These are phyloP conservation scores for Eidolon dupreanum DNA, from an alignment of 2,797 vertebrate genomes.

Conservation along the genomic window DNA sequence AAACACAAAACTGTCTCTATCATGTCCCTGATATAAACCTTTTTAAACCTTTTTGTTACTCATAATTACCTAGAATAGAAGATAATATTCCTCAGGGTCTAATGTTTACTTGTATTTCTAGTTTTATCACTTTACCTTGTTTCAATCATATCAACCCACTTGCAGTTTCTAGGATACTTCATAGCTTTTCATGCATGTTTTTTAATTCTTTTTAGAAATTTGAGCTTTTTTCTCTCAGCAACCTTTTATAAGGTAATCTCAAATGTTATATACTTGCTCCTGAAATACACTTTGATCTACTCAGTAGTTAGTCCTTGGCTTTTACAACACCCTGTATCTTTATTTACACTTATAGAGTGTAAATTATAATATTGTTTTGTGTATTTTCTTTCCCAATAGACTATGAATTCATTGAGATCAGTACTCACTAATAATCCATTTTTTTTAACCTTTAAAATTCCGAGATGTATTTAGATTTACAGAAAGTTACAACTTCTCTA, in stretches of 20 bases:
- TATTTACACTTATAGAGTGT: background rate
- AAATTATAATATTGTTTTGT: background rate
- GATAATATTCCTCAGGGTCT: background rate
- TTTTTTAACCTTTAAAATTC: background rate
- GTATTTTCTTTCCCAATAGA: background rate
- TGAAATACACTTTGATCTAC: background rate
- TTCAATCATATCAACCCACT: background rate
- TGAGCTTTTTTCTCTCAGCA: background rate
- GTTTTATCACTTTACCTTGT: background rate
- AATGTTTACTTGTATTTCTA: background rate
- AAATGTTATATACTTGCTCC: background rate
- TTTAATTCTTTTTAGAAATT: background rate
- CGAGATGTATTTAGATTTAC: background rate
- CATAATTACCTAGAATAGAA: background rate
- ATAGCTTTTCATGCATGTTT: background rate
- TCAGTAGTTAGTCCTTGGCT: background rate
- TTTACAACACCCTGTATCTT: background rate
- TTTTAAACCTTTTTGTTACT: background rate
- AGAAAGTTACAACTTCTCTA: background rate
- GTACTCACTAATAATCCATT: background rate
- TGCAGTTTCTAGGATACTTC: background rate
- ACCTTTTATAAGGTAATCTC: background rate
- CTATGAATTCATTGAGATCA: background rate
- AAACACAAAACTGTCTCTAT: background rate
- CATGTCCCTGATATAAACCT: background rate